Evolutionary conservation across 1,140 invertebrate genomes (phyloP), one percentile per base, ranked within the genome.

Genomic region (Pogonus chalceus): DNA sequence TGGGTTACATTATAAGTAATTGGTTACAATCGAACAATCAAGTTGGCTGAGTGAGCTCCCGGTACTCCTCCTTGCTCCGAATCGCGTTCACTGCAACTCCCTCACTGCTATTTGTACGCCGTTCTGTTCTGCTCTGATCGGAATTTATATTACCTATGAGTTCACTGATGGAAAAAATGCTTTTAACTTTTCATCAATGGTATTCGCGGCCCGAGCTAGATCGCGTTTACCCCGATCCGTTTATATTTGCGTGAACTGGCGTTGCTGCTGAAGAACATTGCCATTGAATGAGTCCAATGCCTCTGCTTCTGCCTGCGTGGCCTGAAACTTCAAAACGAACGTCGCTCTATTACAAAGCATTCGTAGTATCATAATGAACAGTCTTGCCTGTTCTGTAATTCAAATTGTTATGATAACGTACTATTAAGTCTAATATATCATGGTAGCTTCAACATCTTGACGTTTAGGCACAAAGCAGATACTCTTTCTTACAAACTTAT

Each of bases 121-220:
- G 37, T 43, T 43, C 37, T 43, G 37, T 43, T 43, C 37, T 43
- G 37, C 7, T 43, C 37, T 43, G 37, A 43, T 9, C 37, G 37
- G 37, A 43, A 43, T 43, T 43, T 43, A 43, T 43, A 43, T 43
- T 43, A 43, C 37, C 37, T 43, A 43, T 43, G 37, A 43, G 18
- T 18, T 43, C 37, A 43, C 37, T 43, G 37, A 43, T 43, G 37
- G 37, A 43, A 43, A 43, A 43, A 43, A 43, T 43, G 37, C 37
- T 43, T 43, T 43, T 43, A 43, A 43, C 37, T 43, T 43, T 43
- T 43, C 37, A 43, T 43, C 37, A 43, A 43, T 43, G 18, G 9
- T 43, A 43, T 43, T 43, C 37, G 9, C 18, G 37, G 37, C 18
- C 18, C 14, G 26, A 14, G 26, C 14, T 7, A 31, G 26, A 14